Evolutionary conservation across 53 echinoderm and acorn worm genomes (phyloP).

Genomic region (Holothuria leucospilota): DNA sequence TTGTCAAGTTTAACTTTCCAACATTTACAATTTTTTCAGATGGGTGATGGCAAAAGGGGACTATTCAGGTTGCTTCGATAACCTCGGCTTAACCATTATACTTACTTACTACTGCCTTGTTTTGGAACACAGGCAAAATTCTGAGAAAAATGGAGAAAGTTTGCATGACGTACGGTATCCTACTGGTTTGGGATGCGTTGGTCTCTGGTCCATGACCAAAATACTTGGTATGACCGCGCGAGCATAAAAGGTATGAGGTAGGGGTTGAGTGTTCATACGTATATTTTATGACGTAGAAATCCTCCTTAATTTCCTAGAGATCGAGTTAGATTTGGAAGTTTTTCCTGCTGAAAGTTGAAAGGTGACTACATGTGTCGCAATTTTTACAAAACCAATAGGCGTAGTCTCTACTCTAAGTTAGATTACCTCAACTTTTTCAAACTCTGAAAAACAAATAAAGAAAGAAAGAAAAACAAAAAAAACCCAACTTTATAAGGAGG

Average conservation of each 20-base stretch:
- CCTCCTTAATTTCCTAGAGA: too few species aligned
- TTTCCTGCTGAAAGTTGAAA: too few species aligned
- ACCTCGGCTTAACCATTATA: constrained; percentile 82
- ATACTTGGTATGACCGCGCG: constrained; percentile 82
- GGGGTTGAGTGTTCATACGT: constrained; percentile 11
- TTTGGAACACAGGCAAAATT: constrained; percentile 74
- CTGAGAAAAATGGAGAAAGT: constrained; percentile 78
- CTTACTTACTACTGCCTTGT: constrained; percentile 83
- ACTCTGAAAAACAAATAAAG: too few species aligned
- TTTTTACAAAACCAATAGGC: too few species aligned
- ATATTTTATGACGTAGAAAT: too few species aligned
- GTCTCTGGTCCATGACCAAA: constrained; percentile 81
- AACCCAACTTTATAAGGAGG: too few species aligned
- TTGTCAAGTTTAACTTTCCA: too few species aligned
- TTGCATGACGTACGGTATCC: constrained; percentile 70
- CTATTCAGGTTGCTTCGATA: constrained; percentile 85
- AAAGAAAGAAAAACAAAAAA: too few species aligned
- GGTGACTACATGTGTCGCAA: too few species aligned
- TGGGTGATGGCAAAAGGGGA: constrained; percentile 78
- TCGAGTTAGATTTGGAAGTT: too few species aligned
- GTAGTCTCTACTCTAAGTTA: too few species aligned
- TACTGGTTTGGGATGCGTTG: constrained; percentile 74
- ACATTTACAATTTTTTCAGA: not conserved
- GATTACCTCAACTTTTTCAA: too few species aligned
- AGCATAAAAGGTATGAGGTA: constrained; percentile 75